Evolutionary conservation across 2,113 vertebrate genomes (phyloP).

Genomic region (Cololabis saira): DNA sequence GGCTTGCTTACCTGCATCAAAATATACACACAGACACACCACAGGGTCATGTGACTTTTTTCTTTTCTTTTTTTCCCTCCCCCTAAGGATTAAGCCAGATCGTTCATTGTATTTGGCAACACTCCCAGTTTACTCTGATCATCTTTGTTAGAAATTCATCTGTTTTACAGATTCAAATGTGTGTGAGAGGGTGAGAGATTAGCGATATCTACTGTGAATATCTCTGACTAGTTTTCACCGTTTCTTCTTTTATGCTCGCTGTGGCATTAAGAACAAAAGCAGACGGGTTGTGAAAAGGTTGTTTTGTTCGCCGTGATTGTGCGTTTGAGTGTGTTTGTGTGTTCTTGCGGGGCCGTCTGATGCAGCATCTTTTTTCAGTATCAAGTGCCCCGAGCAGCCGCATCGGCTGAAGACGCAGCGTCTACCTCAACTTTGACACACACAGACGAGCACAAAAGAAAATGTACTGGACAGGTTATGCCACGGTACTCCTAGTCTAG

Average conservation of each 20-base stretch:
- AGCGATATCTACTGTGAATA: conserved; percentile 63
- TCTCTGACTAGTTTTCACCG: conserved; percentile 41
- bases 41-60: conserved; percentile 16
- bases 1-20: conserved; percentile 20
- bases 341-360: conserved; percentile 36
- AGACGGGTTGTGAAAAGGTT: conserved; percentile 60
- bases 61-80: neutral
- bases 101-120: conserved; percentile 57
- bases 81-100: conserved; percentile 48
- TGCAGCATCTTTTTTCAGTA: conserved; percentile 43
- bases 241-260: conserved; percentile 41
- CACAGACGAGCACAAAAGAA: neutral
- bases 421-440: conserved; percentile 19
- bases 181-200: conserved; percentile 33
- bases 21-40: conserved; percentile 16
- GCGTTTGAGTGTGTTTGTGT: conserved; percentile 19
- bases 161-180: conserved; percentile 38
- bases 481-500: neutral
- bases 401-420: conserved; percentile 65
- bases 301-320: conserved; percentile 51
- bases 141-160: conserved; percentile 73
- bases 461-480: too few relatives aligned
- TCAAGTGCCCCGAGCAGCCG: conserved; percentile 62
- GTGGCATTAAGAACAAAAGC: conserved; percentile 73
- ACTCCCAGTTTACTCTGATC: conserved; percentile 60